phyloP scores from a whole-genome alignment of 1,140 invertebrate species.

The Ruditapes philippinarum region DNA sequence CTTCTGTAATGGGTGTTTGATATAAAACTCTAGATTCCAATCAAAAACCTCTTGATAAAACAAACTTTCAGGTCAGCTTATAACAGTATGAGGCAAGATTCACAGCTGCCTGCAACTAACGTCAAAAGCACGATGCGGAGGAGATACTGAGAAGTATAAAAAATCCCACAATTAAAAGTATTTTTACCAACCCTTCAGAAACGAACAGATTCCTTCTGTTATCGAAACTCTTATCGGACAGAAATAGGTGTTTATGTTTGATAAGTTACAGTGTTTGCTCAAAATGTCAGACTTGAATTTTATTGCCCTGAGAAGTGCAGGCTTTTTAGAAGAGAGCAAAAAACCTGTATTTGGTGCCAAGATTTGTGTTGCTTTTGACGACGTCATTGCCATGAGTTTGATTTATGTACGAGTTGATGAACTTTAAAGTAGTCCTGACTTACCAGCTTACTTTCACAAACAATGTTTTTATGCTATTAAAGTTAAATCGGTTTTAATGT shows the following conservation, averaged over 20 bases:
- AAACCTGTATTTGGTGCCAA: not conserved
- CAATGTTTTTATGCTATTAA: not conserved
- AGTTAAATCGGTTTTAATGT: not conserved
- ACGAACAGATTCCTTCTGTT: conserved; percentile 20
- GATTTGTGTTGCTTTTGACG: not conserved
- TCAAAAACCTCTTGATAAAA: not conserved
- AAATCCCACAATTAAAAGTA: conserved; percentile 27
- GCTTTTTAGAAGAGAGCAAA: conserved; percentile 4
- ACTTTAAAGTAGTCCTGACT: conserved; percentile 6
- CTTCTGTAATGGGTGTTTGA: not conserved
- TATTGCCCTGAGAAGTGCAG: conserved; percentile 39
- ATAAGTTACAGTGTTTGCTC: conserved; percentile 51
- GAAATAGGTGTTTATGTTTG: conserved; percentile 62
- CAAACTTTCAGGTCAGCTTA: conserved; percentile 2
- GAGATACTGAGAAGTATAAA: conserved; percentile 6
- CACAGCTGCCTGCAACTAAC: conserved; percentile 53
- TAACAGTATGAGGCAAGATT: not conserved
- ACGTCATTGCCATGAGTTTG: not conserved
- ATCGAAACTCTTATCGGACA: conserved; percentile 31
- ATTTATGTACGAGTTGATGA: not conserved
- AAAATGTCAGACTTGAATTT: conserved; percentile 47
- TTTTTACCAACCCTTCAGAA: not conserved
- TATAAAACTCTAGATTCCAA: not conserved
- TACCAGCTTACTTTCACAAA: not conserved
- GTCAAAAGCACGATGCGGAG: conserved; percentile 30